Percentiles rank a stretch among this genome's conserved stretches.
Conservation (phyloP, 2,797 vertebrate species). For the Champsocephalus esox region DNA sequence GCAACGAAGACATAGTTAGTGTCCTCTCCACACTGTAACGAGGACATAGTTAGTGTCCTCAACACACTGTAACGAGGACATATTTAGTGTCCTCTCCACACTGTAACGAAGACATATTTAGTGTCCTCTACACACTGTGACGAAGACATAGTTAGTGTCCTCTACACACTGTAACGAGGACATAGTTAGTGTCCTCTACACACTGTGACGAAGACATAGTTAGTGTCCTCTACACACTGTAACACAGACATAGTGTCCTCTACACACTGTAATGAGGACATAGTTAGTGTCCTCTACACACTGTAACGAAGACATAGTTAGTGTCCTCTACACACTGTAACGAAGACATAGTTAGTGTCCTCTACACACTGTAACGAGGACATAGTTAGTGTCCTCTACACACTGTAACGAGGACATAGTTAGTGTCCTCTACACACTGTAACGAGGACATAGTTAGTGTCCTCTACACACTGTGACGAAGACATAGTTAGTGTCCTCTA, state of each 20-base stretch:
- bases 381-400: slow-evolving; percentile 7
- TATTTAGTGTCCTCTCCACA: too few species aligned
- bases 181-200: slow-evolving; percentile 10
- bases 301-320: slow-evolving; percentile 10
- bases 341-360: slow-evolving; percentile 10
- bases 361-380: neutral
- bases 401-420: slow-evolving; percentile 4
- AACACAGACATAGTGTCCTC: neutral
- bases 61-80: neutral
- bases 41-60: neutral
- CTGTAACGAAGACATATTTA: neutral
- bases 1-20: slow-evolving; percentile 9
- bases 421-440: neutral
- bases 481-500: neutral
- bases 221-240: neutral
- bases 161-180: neutral
- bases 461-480: too few species aligned
- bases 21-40: too few species aligned
- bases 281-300: neutral
- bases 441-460: neutral
- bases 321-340: too few species aligned
- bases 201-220: neutral
- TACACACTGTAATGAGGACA: neutral
- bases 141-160: neutral
- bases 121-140: too few species aligned